phyloP scores from a whole-genome alignment of 2,113 vertebrate genomes.

The Salvelinus alpinus region DNA sequence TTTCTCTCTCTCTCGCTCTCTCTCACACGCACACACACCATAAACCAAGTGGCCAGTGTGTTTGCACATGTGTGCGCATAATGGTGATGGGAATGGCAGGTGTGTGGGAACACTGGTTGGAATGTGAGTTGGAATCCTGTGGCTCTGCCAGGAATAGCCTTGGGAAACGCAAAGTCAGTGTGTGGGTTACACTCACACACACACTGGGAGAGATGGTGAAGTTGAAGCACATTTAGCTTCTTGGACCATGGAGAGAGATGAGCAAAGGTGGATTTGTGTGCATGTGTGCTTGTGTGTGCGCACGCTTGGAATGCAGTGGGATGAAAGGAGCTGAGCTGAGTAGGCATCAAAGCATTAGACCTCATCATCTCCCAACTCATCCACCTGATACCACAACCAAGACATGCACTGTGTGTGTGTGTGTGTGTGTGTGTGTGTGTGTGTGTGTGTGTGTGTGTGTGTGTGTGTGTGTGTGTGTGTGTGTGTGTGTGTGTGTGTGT shows the following conservation, averaged over 20 bases:
- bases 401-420: neutral
- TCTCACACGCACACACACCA: neutral
- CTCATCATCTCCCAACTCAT: neutral
- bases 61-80: neutral
- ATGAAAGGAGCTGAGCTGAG: neutral
- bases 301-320: neutral
- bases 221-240: no score
- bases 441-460: conserved; percentile 9
- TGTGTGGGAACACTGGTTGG: neutral
- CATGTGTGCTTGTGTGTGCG: neutral
- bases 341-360: neutral
- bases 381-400: conserved; percentile 20
- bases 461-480: conserved; percentile 13
- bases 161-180: conserved; percentile 18
- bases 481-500: conserved; percentile 8
- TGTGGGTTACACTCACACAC: neutral
- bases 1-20: neutral
- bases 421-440: neutral
- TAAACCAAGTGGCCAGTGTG: neutral
- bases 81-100: neutral
- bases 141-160: conserved; percentile 23
- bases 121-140: neutral
- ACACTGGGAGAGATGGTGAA: no score
- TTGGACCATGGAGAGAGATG: neutral
- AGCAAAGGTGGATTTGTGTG: neutral